Evolutionary conservation across 92 coral and sea anemone species (phyloP).

Genomic region (Siderastrea siderea): DNA sequence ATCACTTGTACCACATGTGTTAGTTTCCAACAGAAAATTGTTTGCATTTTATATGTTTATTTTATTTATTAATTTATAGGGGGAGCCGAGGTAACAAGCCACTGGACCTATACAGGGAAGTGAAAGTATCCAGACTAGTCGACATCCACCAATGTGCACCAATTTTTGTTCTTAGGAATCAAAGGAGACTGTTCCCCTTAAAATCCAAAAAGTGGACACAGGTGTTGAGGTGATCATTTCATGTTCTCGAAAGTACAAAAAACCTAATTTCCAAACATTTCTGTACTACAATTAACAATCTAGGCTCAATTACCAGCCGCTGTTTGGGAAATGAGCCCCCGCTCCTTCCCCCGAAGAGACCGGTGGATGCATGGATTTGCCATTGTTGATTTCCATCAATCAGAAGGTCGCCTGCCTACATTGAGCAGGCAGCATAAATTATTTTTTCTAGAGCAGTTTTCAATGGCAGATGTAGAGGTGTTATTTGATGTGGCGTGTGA

Average conservation of each 20-base stretch:
- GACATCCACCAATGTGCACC: background rate
- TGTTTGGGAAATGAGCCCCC: background rate
- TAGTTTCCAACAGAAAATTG: too few relatives aligned
- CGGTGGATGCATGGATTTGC: background rate
- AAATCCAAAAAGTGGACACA: background rate
- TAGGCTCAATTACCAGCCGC: too few relatives aligned
- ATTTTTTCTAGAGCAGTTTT: background rate
- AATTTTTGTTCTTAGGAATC: background rate
- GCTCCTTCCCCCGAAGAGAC: slow-evolving; percentile 1
- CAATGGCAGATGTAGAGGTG: background rate
- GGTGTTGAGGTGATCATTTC: background rate
- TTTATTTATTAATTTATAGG: too few relatives aligned
- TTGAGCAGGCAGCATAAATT: slow-evolving; percentile 2
- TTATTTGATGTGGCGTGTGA: too few relatives aligned
- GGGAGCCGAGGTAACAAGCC: too few relatives aligned
- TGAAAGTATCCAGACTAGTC: background rate
- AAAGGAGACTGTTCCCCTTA: background rate
- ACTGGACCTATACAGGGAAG: too few relatives aligned
- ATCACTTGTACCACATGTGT: too few relatives aligned
- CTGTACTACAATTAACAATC: too few relatives aligned
- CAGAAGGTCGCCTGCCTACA: background rate
- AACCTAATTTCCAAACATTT: too few relatives aligned
- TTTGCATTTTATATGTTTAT: too few relatives aligned
- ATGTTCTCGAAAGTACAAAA: too few relatives aligned
- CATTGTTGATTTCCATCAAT: slow-evolving; percentile 1